Base-by-base conservation (phyloP, 2,797 vertebrate species). In the Lepidocolaptes lacrymiger region DNA sequence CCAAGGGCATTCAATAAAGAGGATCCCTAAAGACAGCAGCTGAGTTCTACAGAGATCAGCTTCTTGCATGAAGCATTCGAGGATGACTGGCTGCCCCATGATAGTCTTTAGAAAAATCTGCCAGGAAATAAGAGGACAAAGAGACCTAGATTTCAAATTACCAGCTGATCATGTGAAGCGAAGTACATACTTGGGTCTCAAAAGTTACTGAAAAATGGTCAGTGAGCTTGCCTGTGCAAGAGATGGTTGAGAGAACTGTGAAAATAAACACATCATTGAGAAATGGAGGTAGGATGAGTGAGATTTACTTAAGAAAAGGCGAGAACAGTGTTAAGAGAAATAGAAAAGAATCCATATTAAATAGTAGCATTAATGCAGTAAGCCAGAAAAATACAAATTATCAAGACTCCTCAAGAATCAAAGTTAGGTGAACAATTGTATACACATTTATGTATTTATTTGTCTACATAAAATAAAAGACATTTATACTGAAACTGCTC, bases 211-310 rank as follows among this genome's bases (percentile, higher is more conserved):
- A 84, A 95, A 96, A 96, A 89, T 92, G 94, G 95, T 96, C 95
- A 95, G 94, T 62, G 62, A 95, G 56, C 56, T 94, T 91, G 88
- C 41, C 85, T 94, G 56, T 94, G 88, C 84, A 92, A 91, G 80
- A 93, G 90, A 91, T 90, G 90, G 61, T 83, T 92, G 91, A 89
- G 93, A 80, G 93, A 96, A 91, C 92, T 95, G 94, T 95, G 93
- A 97, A 97, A 96, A 96, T 91, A 96, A 96, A 96, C 90, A 94
- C 85, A 89, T 96, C 91, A 23, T 96, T 95, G 94, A 96, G 95
- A 93, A 92, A 86, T 63, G 67, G 89, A 96, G 94, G 94, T 95
- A 96, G 95, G 95, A 94, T 93, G 94, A 88, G 95, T 97, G 95
- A 93, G 95, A 96, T 93, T 93, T 95, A 67, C 91, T 95, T 94